Evolutionary conservation across 2,113 vertebrate genomes (phyloP), one percentile per base, ranked within the genome.

Genomic region (Melospiza melodia): DNA sequence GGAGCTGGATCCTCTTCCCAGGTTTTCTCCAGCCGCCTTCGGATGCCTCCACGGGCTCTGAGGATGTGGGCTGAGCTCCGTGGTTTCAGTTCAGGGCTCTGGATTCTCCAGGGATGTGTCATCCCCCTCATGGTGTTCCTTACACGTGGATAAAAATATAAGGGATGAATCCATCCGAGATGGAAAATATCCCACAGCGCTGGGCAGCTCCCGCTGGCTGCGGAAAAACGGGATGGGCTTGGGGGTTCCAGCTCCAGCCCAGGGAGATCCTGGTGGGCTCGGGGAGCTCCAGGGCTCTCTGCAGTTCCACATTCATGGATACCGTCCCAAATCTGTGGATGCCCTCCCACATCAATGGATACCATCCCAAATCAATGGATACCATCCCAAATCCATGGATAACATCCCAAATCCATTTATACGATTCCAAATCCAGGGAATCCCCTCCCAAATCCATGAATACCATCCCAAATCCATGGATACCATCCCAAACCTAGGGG

Each of bases 81-180:
- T 43, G 94, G 51, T 83, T 97, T 83, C 46, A 7, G 43, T 30
- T 83, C 30, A 10, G 93, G 75, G 58, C 33, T 83, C 16, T 86
- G 96, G 94, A 91, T 95, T 80, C 94, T 93, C 95, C 61, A 4
- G 92, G 90, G 93, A 94, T 95, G 94, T 74, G 90, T 95, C 90
- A 87, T 94, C 92, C 78, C 80, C 76, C 84, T 91, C 93, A 16
- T 2, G 2, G 76, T 23, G 90, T 37, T 95, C 52, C 49, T 73
- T 76, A 61, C 87, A 25, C 17, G 67, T 5, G 74, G 55, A 90
- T 89, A 91, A 96, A 97, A 91, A 96, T 94, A 93, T 4, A 57
- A 74, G 71, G 46, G 78, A 31, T 90, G 91, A 94, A 90, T 12
- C 23, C 72, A 67, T 79, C 10, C 2, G 46, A 46, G 46, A 46